phyloP scores from a whole-genome alignment of 2,888 invertebrate species.

The Isoperla grammatica region DNA sequence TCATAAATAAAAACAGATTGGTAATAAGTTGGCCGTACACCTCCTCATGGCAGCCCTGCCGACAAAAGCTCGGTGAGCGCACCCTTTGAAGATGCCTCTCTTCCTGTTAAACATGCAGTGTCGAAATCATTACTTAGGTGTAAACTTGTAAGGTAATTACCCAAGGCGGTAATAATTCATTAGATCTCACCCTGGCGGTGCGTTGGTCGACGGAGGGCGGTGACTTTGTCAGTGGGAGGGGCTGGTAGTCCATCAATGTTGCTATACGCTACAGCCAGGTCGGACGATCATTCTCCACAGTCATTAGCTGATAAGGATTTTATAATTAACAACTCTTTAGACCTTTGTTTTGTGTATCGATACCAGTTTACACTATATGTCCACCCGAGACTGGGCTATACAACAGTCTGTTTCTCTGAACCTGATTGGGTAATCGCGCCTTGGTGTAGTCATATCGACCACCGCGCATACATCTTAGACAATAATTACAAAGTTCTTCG shows the following conservation, averaged over 20 bases:
- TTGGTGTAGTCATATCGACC: background rate
- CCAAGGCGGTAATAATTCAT: constrained; percentile 43
- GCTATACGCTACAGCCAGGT: background rate
- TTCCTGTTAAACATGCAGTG: constrained; percentile 48
- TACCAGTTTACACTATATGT: background rate
- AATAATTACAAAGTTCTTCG: constrained; percentile 6
- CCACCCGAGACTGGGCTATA: background rate
- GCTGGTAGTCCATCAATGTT: background rate
- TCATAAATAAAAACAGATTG: constrained; percentile 13
- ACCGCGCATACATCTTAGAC: constrained; percentile 5
- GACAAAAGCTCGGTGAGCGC: constrained; percentile 12
- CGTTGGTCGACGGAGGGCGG: background rate
- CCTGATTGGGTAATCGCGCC: background rate
- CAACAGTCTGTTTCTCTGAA: too few relatives aligned
- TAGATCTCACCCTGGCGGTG: constrained; percentile 32
- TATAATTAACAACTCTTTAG: too few relatives aligned
- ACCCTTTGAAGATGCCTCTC: constrained; percentile 2
- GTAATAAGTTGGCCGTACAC: constrained; percentile 2
- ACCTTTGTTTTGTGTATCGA: too few relatives aligned
- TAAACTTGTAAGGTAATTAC: constrained; percentile 49
- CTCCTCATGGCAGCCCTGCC: background rate
- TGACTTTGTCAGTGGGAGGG: constrained; percentile 1
- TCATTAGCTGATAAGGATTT: too few relatives aligned
- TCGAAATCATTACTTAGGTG: constrained; percentile 51
- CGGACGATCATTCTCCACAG: too few relatives aligned